A percentile compares a stretch with the other conserved stretches of the same genome.
These are phyloP conservation scores for Ailurus styani DNA, from an alignment of 2,113 vertebrate genomes.

Conservation along the genomic window DNA sequence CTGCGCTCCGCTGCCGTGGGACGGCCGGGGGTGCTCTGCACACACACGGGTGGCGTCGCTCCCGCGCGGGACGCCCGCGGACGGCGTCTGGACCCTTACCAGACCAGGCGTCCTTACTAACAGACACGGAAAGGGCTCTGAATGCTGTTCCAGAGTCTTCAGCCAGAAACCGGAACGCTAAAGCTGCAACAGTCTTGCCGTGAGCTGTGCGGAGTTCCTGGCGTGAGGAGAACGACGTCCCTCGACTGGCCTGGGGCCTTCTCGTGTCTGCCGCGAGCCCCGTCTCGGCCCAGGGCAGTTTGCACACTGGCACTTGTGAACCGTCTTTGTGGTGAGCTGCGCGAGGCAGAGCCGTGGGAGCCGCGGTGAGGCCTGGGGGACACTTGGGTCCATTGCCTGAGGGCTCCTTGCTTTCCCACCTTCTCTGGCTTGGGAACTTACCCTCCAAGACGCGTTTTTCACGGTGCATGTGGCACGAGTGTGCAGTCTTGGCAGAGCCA, in stretches of 20 bases:
- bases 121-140: not conserved
- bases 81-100: slow-evolving; percentile 19
- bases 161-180: not conserved
- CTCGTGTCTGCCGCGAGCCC: slow-evolving; percentile 26
- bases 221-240: slow-evolving; percentile 24
- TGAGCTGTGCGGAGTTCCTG: slow-evolving; percentile 24
- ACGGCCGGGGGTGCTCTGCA: no score
- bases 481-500: not conserved
- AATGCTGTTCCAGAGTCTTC: not conserved
- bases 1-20: no score
- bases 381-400: not conserved
- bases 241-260: slow-evolving; percentile 29
- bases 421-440: not conserved
- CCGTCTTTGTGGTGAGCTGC: slow-evolving; percentile 66
- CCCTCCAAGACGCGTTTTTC: not conserved
- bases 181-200: slow-evolving; percentile 27
- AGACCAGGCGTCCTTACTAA: slow-evolving; percentile 1
- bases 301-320: slow-evolving; percentile 11
- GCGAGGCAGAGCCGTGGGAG: slow-evolving; percentile 65
- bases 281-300: not conserved
- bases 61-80: no score
- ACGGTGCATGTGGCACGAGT: not conserved
- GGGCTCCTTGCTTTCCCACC: not conserved
- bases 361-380: slow-evolving; percentile 67
- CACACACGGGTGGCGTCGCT: no score